phyloP scores from a whole-genome alignment of 1,140 invertebrate genomes.

The Drosophila miranda region DNA sequence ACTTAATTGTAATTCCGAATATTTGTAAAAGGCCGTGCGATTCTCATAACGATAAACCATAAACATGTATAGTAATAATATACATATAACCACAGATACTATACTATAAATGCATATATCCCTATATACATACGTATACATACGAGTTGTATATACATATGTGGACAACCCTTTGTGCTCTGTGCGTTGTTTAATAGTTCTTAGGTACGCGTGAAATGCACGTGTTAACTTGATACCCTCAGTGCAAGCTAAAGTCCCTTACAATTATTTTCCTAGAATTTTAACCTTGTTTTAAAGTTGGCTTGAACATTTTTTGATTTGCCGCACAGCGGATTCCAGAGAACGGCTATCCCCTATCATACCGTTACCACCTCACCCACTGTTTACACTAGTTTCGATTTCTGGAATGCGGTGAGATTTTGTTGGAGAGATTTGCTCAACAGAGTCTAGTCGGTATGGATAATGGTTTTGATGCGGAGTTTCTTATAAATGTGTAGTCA shows the following conservation, averaged over 20 bases:
- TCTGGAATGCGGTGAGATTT: background rate
- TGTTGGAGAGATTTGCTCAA: too few relatives aligned
- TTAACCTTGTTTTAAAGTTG: conserved; percentile 60
- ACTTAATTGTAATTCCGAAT: conserved; percentile 53
- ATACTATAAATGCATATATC: conserved; percentile 21
- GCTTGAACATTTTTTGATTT: conserved; percentile 55
- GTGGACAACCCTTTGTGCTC: conserved; percentile 63
- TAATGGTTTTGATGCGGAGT: background rate
- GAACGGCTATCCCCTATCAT: conserved; percentile 40
- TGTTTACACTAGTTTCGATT: conserved; percentile 24
- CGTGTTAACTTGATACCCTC: conserved; percentile 34
- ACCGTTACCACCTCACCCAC: conserved; percentile 18
- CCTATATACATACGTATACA: conserved; percentile 40
- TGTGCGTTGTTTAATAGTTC: conserved; percentile 77
- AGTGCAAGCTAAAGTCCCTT: conserved; percentile 58
- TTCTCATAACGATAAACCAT: conserved; percentile 69
- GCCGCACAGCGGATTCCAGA: conserved; percentile 31
- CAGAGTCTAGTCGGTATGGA: background rate
- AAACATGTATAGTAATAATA: conserved; percentile 60
- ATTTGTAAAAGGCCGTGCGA: conserved; percentile 75
- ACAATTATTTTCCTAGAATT: conserved; percentile 38
- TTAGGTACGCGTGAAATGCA: conserved; percentile 50
- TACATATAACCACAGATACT: conserved; percentile 51
- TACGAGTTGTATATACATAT: conserved; percentile 25
- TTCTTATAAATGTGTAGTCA: conserved; percentile 9